A percentile compares a stretch with the other conserved stretches of the same genome.
phyloP scores from a whole-genome alignment of 2,113 vertebrate genomes.

The Marmota flaviventris region DNA sequence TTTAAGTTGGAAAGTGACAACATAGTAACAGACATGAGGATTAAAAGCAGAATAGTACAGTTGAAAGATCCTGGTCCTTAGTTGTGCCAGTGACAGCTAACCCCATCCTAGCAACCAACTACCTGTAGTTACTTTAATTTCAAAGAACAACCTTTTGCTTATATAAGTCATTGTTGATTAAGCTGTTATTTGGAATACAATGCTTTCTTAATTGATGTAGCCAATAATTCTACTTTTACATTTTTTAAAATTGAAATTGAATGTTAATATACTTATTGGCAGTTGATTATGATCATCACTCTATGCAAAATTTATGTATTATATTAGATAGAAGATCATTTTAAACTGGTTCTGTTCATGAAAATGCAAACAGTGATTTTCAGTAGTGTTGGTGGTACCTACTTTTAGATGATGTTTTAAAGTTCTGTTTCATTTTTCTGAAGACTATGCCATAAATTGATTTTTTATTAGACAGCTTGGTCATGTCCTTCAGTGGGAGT shows the following conservation, averaged over 20 bases:
- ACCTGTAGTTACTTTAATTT: neutral
- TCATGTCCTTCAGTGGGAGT: neutral
- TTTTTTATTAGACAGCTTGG: neutral
- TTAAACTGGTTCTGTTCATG: neutral
- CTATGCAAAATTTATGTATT: neutral
- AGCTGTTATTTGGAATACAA: neutral
- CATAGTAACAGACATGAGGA: neutral
- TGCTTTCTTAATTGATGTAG: slow-evolving; percentile 3
- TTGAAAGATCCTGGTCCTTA: neutral
- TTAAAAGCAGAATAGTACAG: neutral
- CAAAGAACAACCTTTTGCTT: neutral
- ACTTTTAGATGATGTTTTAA: slow-evolving; percentile 51
- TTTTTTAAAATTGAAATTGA: neutral
- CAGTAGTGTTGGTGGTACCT: neutral
- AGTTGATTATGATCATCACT: neutral
- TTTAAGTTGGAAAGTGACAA: neutral
- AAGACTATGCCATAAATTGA: slow-evolving; percentile 1
- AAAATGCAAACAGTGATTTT: neutral
- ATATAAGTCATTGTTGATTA: neutral
- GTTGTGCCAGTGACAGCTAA: neutral
- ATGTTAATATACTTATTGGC: neutral
- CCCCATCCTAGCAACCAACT: neutral
- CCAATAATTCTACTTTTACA: neutral
- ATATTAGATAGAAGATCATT: neutral
- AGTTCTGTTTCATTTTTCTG: slow-evolving; percentile 31